These are phyloP conservation scores for Drosophila willistoni DNA, from an alignment of 1,140 invertebrate species.

Conservation along the genomic window DNA sequence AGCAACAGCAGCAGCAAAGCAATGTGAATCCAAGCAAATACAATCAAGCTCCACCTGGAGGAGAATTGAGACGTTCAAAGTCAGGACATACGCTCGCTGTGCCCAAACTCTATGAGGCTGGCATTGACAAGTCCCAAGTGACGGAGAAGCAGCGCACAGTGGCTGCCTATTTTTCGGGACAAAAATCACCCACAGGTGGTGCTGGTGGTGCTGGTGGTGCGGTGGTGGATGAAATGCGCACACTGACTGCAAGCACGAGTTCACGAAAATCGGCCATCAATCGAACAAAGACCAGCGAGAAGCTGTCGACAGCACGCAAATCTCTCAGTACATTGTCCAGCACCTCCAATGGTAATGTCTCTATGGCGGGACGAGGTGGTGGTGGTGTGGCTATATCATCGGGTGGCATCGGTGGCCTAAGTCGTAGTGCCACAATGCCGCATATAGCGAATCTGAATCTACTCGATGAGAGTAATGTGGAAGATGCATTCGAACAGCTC, in stretches of 20 bases:
- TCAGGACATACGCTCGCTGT: constrained; percentile 88
- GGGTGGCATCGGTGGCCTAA: constrained; percentile 82
- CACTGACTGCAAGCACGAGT: constrained; percentile 36
- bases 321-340: constrained; percentile 66
- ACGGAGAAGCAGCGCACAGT: constrained; percentile 90
- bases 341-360: constrained; percentile 73
- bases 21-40: constrained; percentile 42
- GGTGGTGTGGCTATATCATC: constrained; percentile 26
- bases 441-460: constrained; percentile 87
- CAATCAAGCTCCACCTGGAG: constrained; percentile 73
- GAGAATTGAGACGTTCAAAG: constrained; percentile 86
- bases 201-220: constrained; percentile 15
- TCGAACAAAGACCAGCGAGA: constrained; percentile 84
- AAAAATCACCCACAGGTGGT: constrained; percentile 72
- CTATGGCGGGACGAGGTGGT: constrained; percentile 68
- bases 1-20: constrained; percentile 63
- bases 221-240: constrained; percentile 49
- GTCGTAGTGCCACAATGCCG: constrained; percentile 90
- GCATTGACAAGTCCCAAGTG: constrained; percentile 88
- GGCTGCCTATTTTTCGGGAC: constrained; percentile 89
- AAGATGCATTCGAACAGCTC: constrained; percentile 90
- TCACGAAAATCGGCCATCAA: constrained; percentile 83
- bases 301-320: constrained; percentile 83
- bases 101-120: constrained; percentile 91
- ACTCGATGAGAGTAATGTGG: constrained; percentile 88